A percentile compares a stretch with the other conserved stretches of the same genome.
These are phyloP conservation scores for Neofelis nebulosa DNA, from an alignment of 2,113 vertebrate genomes.

Conservation along the genomic window DNA sequence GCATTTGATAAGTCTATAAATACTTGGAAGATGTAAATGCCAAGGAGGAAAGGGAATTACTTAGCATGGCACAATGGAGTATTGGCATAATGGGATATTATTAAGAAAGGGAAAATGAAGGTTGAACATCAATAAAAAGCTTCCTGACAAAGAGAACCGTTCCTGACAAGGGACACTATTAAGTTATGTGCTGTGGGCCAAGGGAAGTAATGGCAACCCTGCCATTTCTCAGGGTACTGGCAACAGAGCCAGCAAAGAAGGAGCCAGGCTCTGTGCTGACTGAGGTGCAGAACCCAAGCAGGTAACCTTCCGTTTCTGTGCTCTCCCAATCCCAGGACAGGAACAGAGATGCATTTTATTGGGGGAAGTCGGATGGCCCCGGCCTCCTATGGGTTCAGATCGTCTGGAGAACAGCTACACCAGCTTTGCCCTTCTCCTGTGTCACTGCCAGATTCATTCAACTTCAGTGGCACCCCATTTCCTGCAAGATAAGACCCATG, in stretches of 20 bases:
- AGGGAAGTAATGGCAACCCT: not conserved
- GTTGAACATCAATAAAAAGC: constrained; percentile 77
- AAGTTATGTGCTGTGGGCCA: constrained; percentile 54
- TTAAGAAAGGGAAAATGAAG: constrained; percentile 78
- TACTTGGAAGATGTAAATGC: constrained; percentile 78
- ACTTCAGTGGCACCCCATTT: not conserved
- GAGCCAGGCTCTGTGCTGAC: not conserved
- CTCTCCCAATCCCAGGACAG: not conserved
- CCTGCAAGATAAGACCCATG: not conserved
- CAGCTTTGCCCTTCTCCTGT: not conserved
- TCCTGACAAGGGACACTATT: constrained; percentile 69
- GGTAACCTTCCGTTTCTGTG: not conserved
- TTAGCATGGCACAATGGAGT: constrained; percentile 76
- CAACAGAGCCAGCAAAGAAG: not conserved
- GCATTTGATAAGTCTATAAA: constrained; percentile 80
- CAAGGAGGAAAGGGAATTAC: constrained; percentile 77
- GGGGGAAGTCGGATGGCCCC: not conserved
- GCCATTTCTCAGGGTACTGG: constrained; percentile 44
- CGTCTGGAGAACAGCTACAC: not conserved
- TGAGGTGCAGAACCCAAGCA: not conserved
- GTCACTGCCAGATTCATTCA: not conserved
- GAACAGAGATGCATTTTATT: not conserved
- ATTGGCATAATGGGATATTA: constrained; percentile 79
- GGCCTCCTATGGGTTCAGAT: not conserved
- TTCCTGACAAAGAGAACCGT: constrained; percentile 72